These are phyloP conservation scores for Anoncus sp. DNA, from an alignment of 2,888 invertebrate genomes.

Conservation along the genomic window DNA sequence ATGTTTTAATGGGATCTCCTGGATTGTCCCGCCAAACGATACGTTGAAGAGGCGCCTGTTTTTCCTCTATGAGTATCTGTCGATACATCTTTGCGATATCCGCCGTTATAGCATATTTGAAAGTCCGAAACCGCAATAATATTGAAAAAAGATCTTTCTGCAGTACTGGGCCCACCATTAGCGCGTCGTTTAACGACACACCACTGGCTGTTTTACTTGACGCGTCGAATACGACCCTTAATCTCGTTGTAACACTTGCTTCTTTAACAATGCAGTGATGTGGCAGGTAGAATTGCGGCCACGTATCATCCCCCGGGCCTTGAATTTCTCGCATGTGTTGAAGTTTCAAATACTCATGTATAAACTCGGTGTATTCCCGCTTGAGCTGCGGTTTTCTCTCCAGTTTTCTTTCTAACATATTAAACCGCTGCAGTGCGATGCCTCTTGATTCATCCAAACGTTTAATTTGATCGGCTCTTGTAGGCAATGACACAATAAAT, in stretches of 20 bases:
- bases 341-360: constrained; percentile 28
- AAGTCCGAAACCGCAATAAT: constrained; percentile 13
- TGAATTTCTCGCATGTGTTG: constrained; percentile 35
- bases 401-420: constrained; percentile 14
- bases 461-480: not conserved
- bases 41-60: constrained; percentile 59
- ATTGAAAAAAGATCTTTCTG: constrained; percentile 31
- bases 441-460: constrained; percentile 17
- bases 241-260: not conserved
- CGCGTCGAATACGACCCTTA: constrained; percentile 5
- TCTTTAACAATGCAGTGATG: not conserved
- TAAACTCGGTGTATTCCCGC: constrained; percentile 26
- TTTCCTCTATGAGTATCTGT: constrained; percentile 62
- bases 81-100: constrained; percentile 73
- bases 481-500: constrained; percentile 23
- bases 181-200: constrained; percentile 4
- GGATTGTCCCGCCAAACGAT: constrained; percentile 63
- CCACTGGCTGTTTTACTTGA: constrained; percentile 34
- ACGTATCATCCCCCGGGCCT: no score
- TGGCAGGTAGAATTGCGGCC: not conserved
- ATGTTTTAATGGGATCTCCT: no score
- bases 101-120: constrained; percentile 42
- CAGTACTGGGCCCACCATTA: constrained; percentile 5
- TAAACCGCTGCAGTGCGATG: constrained; percentile 15
- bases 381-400: not conserved